Evolutionary conservation across 1,140 invertebrate genomes (phyloP), one percentile per base, ranked within the genome.

Genomic region (Maniola jurtina): DNA sequence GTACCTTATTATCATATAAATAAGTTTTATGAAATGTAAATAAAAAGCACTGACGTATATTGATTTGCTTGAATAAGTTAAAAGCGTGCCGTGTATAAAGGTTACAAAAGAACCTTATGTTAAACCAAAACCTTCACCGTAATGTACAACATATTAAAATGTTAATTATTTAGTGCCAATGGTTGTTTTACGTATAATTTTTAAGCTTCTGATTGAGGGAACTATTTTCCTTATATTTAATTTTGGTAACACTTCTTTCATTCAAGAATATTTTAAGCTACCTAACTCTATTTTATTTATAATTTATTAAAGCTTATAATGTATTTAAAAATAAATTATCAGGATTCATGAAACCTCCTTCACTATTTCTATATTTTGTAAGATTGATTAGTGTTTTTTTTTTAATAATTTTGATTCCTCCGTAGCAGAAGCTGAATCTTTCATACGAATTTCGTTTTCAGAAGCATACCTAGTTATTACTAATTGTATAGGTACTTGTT

Each of bases 111-210:
- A 15, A 70, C 42, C 35, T 38, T 57, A 16, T 63, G 66, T 76
- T 75, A 86, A 86, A 88, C 88, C 86, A 88, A 88, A 88, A 79
- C 74, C 71, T 77, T 82, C 77, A 87, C 88, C 83, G 68, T 78
- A 77, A 90, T 84, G 86, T 90, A 90, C 84, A 87, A 90, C 68
- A 72, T 79, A 69, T 77, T 34, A 62, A 79, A 72, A 57, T 71
- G 66, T 84, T 79, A 77, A 78, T 73, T 62, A 77, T 77, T 70
- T 83, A 84, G 84, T 88, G 83, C 82, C 82, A 87, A 84, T 86
- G 75, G 68, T 81, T 73, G 66, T 75, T 60, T 62, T 64, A 62
- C 48, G 25, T 59, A 13, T 59, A 52, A 55, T 52, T 63, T 63
- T 25, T 25, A 25, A 25, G 25, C 25, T 25, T 25, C 25, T 25